These are phyloP conservation scores for Platyscapa corneri DNA, from an alignment of 1,140 invertebrate species.

Conservation along the genomic window DNA sequence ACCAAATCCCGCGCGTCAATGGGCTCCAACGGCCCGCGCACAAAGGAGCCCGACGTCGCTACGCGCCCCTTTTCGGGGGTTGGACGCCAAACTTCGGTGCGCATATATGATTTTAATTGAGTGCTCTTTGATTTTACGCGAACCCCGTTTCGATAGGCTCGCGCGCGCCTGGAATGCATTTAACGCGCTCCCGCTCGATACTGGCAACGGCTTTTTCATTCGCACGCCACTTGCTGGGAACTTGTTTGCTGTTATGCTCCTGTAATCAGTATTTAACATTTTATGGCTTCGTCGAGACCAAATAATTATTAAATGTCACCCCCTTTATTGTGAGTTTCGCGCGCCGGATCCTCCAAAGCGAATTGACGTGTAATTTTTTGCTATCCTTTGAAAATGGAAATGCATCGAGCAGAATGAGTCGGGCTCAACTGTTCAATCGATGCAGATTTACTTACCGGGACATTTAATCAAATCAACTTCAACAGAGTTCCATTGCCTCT, in stretches of 20 bases:
- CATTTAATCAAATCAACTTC: conserved; percentile 35
- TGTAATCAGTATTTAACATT: not conserved
- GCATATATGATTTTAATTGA: conserved; percentile 50
- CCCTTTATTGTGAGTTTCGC: not conserved
- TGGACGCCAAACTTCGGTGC: not conserved
- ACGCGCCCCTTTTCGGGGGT: not conserved
- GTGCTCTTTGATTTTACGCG: conserved; percentile 50
- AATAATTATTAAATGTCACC: not conserved
- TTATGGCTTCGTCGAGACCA: not conserved
- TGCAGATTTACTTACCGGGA: not conserved
- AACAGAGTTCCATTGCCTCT: conserved; percentile 14
- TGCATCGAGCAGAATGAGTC: conserved; percentile 21
- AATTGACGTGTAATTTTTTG: not conserved
- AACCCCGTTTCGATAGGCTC: not conserved
- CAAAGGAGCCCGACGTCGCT: conserved; percentile 12
- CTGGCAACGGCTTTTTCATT: not conserved
- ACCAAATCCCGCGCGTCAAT: conserved; percentile 48
- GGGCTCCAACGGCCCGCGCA: conserved; percentile 6
- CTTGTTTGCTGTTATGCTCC: not conserved
- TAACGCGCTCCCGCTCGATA: not conserved
- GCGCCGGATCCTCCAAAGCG: not conserved
- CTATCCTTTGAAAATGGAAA: not conserved
- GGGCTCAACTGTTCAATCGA: not conserved
- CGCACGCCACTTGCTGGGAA: not conserved
- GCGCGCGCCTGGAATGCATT: not conserved